Percentiles rank a stretch among this genome's conserved stretches.
Conservation (phyloP, 2,797 vertebrate species). For the Darevskia mixta region DNA sequence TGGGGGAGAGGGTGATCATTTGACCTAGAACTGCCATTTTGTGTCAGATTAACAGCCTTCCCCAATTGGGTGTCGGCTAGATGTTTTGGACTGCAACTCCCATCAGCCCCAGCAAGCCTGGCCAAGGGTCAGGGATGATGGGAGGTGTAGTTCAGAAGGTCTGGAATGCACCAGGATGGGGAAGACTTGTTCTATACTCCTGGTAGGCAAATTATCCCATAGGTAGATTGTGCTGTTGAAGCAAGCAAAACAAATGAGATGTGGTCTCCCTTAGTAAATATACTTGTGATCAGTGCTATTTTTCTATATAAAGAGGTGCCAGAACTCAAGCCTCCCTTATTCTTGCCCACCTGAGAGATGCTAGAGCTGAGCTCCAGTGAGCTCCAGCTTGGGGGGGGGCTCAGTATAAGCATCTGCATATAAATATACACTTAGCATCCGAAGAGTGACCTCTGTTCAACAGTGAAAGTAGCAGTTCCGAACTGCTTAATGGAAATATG, state of each 20-base stretch:
- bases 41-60: too few species aligned
- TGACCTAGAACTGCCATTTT: neutral
- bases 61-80: too few species aligned
- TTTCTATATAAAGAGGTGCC: too few species aligned
- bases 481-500: conserved; percentile 26
- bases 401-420: conserved; percentile 18
- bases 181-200: neutral
- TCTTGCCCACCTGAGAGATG: too few species aligned
- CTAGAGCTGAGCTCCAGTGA: too few species aligned
- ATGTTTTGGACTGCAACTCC: too few species aligned
- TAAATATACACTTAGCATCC: conserved; percentile 32
- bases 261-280: neutral
- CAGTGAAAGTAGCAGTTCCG: conserved; percentile 33
- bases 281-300: conserved; percentile 5
- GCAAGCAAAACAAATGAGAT: neutral
- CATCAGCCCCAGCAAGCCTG: too few species aligned
- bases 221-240: neutral
- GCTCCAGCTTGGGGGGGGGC: too few species aligned
- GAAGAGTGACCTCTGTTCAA: conserved; percentile 10
- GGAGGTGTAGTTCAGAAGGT: too few species aligned
- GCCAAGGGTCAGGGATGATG: too few species aligned
- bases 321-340: too few species aligned
- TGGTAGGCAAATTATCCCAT: neutral
- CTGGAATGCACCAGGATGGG: too few species aligned
- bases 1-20: neutral